Base-by-base conservation (phyloP, 2,888 invertebrate species). In the Dysmachus trigonus region DNA sequence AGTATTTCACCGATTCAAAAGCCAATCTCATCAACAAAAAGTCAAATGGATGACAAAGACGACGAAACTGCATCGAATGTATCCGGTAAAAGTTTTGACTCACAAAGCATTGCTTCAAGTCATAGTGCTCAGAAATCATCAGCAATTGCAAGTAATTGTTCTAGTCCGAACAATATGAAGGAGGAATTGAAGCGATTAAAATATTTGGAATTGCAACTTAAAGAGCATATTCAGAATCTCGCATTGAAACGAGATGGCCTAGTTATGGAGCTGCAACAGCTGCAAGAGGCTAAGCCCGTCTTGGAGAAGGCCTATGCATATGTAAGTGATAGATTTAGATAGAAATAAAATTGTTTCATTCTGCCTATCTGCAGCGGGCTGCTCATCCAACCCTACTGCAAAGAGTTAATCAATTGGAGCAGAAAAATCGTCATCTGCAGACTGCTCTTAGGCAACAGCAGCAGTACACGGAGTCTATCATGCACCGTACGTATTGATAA, bases 401-500 rank as follows among this genome's bases (percentile, higher is more conserved):
- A 88, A 89, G 91, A 88, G 90, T 92, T n/a, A 92, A 92, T 87
- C 91, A 92, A 88, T 92, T 95, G 88, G 95, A 95, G 89, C 93
- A 94, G 88, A 93, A 94, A 87, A 94, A 94, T 90, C 93, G 94
- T 88, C 94, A 94, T 90, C 91, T 95, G 87, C 94, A 95, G 90
- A 91, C 93, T 88, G 93, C 94, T 82, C 92, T 95, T 87, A 94
- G 94, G 87, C 94, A 94, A 89, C 95, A 95, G 89, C 95, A 95
- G 89, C 93, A 93, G 85, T 93, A 94, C 89, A 93, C 94, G n/a
- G 94, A 95, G 89, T 93, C 93, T 88, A 91, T 94, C 85, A 92
- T 94, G 90, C 94, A 94, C 91, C 93, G 94, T 95, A 93, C 93
- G 94, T 93, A 85, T 77, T 77, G 77, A 18, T 22, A 38, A 13